Percentiles rank a stretch among this genome's conserved stretches.
phyloP scores from a whole-genome alignment of 2,113 vertebrate species.

The Podiceps cristatus region DNA sequence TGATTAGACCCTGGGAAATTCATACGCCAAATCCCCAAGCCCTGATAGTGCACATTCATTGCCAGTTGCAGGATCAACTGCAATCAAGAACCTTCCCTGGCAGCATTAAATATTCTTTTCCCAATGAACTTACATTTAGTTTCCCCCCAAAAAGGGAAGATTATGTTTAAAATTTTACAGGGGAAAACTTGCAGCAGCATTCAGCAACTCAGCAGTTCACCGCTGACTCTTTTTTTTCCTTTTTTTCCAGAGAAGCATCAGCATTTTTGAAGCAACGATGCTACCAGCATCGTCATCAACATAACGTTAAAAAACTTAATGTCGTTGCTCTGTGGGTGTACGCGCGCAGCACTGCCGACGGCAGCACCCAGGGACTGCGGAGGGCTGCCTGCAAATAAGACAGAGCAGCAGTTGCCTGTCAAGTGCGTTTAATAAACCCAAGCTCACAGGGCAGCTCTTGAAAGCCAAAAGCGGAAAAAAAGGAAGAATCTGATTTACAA shows the following conservation, averaged over 20 bases:
- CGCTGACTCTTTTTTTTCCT: too few relatives aligned
- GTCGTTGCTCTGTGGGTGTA: background rate
- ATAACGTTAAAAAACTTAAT: rapidly evolving
- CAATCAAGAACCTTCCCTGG: conserved; percentile 57
- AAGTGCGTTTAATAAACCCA: background rate
- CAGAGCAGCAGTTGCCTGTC: background rate
- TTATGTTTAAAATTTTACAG: background rate
- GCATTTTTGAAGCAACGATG: background rate
- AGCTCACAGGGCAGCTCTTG: background rate
- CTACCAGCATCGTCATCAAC: background rate
- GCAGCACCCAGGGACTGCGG: background rate
- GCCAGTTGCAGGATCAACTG: conserved; percentile 53
- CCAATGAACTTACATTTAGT: conserved; percentile 1
- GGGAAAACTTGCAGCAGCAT: background rate
- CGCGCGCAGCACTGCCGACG: background rate
- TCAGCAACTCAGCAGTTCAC: background rate
- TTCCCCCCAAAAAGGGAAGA: background rate
- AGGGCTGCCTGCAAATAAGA: background rate
- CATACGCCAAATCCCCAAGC: conserved; percentile 71
- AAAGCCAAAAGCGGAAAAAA: background rate
- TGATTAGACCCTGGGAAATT: conserved; percentile 85
- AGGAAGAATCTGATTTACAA: too few relatives aligned
- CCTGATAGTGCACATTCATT: conserved; percentile 63
- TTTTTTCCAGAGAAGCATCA: background rate
- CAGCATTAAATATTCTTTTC: conserved; percentile 3